phyloP scores from a whole-genome alignment of 2,113 vertebrate species.

The Thunnus maccoyii region DNA sequence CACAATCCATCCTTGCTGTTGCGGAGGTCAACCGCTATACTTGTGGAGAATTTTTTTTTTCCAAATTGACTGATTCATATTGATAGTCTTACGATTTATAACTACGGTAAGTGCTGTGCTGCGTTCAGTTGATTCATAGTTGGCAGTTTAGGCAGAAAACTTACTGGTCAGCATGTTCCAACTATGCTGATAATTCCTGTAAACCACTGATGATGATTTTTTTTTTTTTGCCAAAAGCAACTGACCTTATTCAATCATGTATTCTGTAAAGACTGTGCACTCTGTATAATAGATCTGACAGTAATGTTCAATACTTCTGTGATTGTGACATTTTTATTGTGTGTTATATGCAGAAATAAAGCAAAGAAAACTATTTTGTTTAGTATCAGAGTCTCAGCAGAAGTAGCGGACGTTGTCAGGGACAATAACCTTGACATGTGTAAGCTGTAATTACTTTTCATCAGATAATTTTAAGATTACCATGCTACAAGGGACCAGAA shows the following conservation, averaged over 20 bases:
- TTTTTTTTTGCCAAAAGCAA: background rate
- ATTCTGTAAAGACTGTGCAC: background rate
- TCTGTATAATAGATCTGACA: background rate
- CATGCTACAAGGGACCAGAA: background rate
- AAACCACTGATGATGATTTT: background rate
- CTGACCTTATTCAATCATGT: background rate
- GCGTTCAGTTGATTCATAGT: background rate
- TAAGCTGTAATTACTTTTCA: background rate
- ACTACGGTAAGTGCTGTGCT: background rate
- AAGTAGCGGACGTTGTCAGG: background rate
- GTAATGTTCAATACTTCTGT: background rate
- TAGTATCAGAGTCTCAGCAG: background rate
- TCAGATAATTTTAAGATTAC: background rate
- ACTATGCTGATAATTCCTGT: background rate
- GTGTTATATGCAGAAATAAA: too few relatives aligned
- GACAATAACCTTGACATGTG: background rate
- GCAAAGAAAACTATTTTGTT: too few relatives aligned
- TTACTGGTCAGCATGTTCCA: background rate
- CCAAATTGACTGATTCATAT: conserved; percentile 11
- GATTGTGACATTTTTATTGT: background rate
- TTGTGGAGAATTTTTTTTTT: background rate
- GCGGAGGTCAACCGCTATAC: conserved; percentile 9
- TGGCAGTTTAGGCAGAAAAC: background rate
- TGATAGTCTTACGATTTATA: background rate
- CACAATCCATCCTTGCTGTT: conserved; percentile 21